Conservation (phyloP, 2,113 vertebrate species). For the Plecturocebus donacophilus region DNA sequence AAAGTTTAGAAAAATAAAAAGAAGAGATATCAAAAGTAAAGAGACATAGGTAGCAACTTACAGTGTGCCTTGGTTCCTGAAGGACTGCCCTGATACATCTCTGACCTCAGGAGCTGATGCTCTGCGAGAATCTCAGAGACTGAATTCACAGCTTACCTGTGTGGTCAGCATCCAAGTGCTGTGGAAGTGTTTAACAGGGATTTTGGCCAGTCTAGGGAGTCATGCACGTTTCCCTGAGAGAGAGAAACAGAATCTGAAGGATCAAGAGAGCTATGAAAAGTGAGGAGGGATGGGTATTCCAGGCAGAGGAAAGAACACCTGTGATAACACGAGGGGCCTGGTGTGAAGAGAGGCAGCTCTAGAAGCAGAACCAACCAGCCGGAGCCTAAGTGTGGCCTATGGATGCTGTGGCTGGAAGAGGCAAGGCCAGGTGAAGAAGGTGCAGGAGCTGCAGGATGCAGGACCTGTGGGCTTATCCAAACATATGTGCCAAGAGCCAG, state of each 20-base stretch:
- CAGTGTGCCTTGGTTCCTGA: fast-evolving
- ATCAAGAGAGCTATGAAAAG: neutral
- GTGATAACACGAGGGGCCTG: neutral
- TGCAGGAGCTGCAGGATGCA: neutral
- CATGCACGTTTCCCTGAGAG: neutral
- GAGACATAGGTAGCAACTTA: neutral
- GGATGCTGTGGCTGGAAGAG: neutral
- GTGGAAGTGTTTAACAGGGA: neutral
- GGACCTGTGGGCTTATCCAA: neutral
- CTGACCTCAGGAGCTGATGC: neutral
- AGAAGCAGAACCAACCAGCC: neutral
- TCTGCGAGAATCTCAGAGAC: neutral
- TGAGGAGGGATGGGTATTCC: neutral
- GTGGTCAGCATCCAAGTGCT: neutral
- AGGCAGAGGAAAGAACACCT: neutral
- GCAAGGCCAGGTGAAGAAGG: neutral
- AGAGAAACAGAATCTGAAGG: neutral
- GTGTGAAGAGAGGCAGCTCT: neutral
- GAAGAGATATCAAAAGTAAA: neutral
- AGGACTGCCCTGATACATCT: neutral
- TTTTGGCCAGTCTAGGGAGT: neutral
- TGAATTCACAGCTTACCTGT: neutral
- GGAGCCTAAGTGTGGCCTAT: too few relatives aligned
- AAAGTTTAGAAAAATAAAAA: neutral
- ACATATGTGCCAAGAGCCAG: neutral